Base-by-base conservation (phyloP, 2,797 vertebrate species). In the Choloepus didactylus region DNA sequence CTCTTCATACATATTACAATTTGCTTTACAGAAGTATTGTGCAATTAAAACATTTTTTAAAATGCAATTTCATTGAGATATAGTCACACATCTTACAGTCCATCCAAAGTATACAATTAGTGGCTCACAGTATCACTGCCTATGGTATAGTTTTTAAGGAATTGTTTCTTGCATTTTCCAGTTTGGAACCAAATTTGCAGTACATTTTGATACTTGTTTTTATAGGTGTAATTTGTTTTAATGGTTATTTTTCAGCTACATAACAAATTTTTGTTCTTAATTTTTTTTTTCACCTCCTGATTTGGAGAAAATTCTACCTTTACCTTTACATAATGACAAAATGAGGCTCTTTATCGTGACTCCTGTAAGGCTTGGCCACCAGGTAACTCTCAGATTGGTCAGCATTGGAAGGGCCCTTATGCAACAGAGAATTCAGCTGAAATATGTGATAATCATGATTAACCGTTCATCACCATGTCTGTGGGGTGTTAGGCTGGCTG, bases 1-100 rank as follows among this genome's bases (percentile, higher is more conserved):
- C 35, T 87, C 23, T 94, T 56, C 35, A 69, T 89, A 84, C 19
- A 44, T 62, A 80, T 25, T 66, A 54, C 66, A 73, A 35, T 94
- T 69, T 70, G 29, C 31, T 82, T 82, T 69, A 54, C 9, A 44
- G 25, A 84, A 76, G 19, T 23, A 18, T 83, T 44, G 6, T 27
- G 16, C 54, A 49, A 49, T 9, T 49, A 12, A 12, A 86, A 67
- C 16, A 23, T 27, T 23, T 59, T 6, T 18, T 59, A 18, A 44
- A 59, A 21, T 16, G 19, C 15, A 12, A 21, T 59, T 59, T 59
- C 14, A 5, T 59, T 4, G 49, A 49, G 49, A 59, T 59, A 59
- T 21, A 59, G 15, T 59, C 14, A 16, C 15, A 59, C 56, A 59
- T 21, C 56, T 12, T 59, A 19, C 56, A 59, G 6, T 21, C 56